phyloP scores from a whole-genome alignment of 2,113 vertebrate genomes.

The Andinoacara biseriatus region DNA sequence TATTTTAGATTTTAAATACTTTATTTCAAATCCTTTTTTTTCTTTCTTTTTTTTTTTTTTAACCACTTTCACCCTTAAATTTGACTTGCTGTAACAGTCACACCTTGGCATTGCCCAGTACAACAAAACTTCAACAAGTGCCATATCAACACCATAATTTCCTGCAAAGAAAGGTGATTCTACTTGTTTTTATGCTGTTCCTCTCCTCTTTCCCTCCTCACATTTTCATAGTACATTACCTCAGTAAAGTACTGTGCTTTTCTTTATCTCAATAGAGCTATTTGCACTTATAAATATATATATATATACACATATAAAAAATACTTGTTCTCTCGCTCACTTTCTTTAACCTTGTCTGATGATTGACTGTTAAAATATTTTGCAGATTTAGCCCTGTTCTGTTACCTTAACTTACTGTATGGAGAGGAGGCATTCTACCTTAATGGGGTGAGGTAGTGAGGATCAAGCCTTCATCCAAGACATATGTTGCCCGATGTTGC shows the following conservation, averaged over 20 bases:
- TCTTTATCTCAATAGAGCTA: not conserved
- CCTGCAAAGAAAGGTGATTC: not conserved
- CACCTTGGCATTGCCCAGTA: not conserved
- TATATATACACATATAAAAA: not conserved
- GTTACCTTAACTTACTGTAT: not conserved
- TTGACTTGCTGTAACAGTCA: not conserved
- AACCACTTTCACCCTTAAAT: not conserved
- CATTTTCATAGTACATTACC: not conserved
- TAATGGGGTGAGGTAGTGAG: not conserved
- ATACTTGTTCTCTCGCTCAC: not conserved
- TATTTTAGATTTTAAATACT: not conserved
- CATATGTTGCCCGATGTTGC: slow-evolving; percentile 67
- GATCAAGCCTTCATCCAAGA: slow-evolving; percentile 4
- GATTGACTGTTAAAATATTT: not conserved
- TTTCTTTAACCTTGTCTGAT: not conserved
- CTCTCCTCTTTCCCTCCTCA: not conserved
- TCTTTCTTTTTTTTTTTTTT: not conserved
- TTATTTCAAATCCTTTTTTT: not conserved
- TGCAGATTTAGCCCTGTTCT: not conserved
- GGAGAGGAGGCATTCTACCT: not conserved
- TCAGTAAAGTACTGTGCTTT: slow-evolving; percentile 3
- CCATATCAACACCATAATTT: not conserved
- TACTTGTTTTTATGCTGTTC: not conserved
- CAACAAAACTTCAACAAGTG: not conserved
- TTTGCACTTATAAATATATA: not conserved